Evolutionary conservation across 2,888 invertebrate genomes (phyloP).

Genomic region (Stenotaenia linearis): DNA sequence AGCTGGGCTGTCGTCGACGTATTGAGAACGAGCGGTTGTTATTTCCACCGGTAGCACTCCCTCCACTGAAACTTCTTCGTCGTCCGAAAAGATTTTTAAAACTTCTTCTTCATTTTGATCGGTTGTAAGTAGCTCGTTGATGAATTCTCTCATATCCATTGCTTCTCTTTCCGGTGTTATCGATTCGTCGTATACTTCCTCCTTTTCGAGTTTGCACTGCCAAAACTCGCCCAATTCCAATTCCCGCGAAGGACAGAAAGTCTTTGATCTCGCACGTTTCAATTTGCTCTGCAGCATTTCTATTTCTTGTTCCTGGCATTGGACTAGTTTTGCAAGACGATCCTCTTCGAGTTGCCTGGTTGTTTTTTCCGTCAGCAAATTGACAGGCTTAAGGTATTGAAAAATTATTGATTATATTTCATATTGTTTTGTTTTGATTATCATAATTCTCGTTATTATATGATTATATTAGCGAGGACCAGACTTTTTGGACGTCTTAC

Average conservation of each 20-base stretch:
- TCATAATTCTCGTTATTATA: too few species aligned
- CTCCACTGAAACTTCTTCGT: background rate
- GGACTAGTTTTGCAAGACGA: background rate
- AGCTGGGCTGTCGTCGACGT: too few species aligned
- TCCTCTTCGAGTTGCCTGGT: background rate
- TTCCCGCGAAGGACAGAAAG: background rate
- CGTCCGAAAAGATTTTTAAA: background rate
- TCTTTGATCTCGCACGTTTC: background rate
- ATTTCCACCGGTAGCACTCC: background rate
- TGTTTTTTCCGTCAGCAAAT: background rate
- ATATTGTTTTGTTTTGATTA: too few species aligned
- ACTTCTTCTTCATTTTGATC: background rate
- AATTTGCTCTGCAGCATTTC: background rate
- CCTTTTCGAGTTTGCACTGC: background rate
- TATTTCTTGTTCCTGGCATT: background rate
- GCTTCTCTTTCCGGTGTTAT: background rate
- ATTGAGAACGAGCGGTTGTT: background rate
- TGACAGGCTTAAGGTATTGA: background rate
- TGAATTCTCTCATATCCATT: background rate
- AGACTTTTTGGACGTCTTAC: too few species aligned
- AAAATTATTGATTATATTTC: too few species aligned
- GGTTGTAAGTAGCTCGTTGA: background rate
- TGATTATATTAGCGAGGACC: too few species aligned
- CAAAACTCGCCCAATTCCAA: background rate
- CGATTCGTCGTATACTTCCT: background rate